Base-by-base conservation (phyloP, 2,797 vertebrate genomes). In the Molossus molossus region DNA sequence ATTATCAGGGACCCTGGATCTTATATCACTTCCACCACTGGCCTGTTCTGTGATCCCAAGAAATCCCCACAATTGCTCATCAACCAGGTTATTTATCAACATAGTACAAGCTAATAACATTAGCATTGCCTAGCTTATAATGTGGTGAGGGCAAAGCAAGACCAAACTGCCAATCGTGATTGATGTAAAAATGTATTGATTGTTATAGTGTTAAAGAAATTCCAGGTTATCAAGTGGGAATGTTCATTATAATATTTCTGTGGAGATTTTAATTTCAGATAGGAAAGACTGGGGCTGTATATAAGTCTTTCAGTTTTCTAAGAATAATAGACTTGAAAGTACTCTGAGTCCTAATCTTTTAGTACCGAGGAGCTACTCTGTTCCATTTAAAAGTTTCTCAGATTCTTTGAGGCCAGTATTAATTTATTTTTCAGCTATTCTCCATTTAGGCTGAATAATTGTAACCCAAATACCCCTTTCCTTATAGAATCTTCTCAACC, bases 201-300 rank as follows among this genome's bases (percentile, higher is more conserved):
- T 69, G 50, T 65, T 73, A 72, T 94, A 79, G 67, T 90, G 69
- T 67, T 86, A 77, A 37, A 87, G 90, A 85, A 95, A 95, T 57
- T 13, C 81, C 94, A 92, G 40, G 29, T 87, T 87, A 83, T 86
- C 90, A 77, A 93, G 40, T 93, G 62, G 85, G 48, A 57, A 65
- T 93, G 53, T 84, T 97, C 84, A 83, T 75, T 94, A 67, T 90
- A 82, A 84, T 87, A 23, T 80, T 90, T 33, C 72, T 65, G 69
- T 21, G 15, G 45, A 96, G 93, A 96, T 94, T 95, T 90, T 94
- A 82, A 95, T 96, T 97, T 95, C 69, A 94, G 90, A 90, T 96
- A 95, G 69, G 48, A 93, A 96, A 93, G 37, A 75, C 11, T 25
- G 62, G 20, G 14, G 9, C 40, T 92, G 11, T 33, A 33, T 33